phyloP scores from a whole-genome alignment of 2,888 invertebrate species.

The Zonitis immaculata region DNA sequence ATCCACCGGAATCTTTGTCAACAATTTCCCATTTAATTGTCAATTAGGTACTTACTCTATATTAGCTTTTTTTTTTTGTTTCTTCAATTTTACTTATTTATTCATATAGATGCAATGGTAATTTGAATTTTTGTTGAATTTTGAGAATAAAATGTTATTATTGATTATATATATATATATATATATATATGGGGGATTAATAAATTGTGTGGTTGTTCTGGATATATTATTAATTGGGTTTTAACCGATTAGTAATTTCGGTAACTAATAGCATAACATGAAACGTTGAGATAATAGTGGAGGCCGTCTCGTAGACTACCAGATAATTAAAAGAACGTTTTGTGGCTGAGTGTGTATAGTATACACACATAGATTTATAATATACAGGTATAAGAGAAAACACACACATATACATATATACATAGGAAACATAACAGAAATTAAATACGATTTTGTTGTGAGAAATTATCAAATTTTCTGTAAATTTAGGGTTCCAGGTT shows the following conservation, averaged over 20 bases:
- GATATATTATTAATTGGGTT: constrained; percentile 5
- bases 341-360: constrained; percentile 13
- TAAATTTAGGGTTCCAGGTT: constrained; percentile 21
- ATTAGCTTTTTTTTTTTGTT: too few relatives aligned
- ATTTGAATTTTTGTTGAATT: too few relatives aligned
- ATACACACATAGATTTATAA: constrained; percentile 6
- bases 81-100: too few relatives aligned
- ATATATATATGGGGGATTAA: too few relatives aligned
- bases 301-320: constrained; percentile 16
- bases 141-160: too few relatives aligned
- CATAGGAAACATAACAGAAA: too few relatives aligned
- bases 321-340: constrained; percentile 20
- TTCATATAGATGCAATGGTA: too few relatives aligned
- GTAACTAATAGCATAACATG: constrained; percentile 15
- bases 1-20: constrained; percentile 6
- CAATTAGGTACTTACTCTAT: too few relatives aligned
- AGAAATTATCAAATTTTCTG: constrained; percentile 21
- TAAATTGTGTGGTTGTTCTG: constrained; percentile 1
- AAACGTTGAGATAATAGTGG: constrained; percentile 13
- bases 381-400: not conserved
- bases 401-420: not conserved
- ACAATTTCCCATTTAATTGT: too few relatives aligned
- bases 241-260: constrained; percentile 12
- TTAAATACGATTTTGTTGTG: constrained; percentile 21
- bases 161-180: too few relatives aligned